A percentile compares a stretch with the other conserved stretches of the same genome.
Evolutionary conservation across 2,797 vertebrate species (phyloP).

Genomic region (Coluber constrictor): DNA sequence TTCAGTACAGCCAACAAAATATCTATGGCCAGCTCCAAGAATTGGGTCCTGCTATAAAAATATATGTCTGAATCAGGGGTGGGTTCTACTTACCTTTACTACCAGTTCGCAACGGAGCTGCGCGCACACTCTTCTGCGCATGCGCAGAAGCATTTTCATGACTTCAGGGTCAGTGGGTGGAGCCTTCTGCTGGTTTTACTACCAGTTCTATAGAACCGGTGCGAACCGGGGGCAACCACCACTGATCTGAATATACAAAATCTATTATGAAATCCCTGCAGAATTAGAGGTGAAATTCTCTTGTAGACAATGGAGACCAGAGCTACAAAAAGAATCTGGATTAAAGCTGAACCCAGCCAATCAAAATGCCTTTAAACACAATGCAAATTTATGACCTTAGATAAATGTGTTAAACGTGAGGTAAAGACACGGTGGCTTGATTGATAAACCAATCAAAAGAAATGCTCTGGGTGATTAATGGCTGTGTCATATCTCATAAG

Average conservation of each 20-base stretch:
- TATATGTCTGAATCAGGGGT: neutral
- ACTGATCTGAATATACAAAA: neutral
- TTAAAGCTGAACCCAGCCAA: neutral
- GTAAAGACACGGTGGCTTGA: conserved; percentile 48
- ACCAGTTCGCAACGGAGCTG: too few species aligned
- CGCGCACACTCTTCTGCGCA: too few species aligned
- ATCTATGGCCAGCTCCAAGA: neutral
- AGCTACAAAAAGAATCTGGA: neutral
- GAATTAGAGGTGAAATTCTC: neutral
- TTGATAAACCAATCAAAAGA: conserved; percentile 64
- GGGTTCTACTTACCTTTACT: too few species aligned
- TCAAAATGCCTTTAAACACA: neutral
- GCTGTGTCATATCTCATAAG: conserved; percentile 58
- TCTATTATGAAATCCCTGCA: neutral
- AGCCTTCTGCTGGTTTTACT: too few species aligned
- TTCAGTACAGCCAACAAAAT: neutral
- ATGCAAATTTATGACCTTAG: conserved; percentile 19
- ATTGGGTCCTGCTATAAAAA: neutral
- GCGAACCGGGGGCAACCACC: too few species aligned
- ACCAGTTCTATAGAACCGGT: too few species aligned
- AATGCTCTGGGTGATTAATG: conserved; percentile 67
- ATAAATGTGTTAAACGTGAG: conserved; percentile 10
- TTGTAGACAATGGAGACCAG: neutral
- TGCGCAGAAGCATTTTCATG: too few species aligned
- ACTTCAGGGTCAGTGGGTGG: too few species aligned